phyloP scores from a whole-genome alignment of 1,140 invertebrate genomes.

The Triops cancriformis region DNA sequence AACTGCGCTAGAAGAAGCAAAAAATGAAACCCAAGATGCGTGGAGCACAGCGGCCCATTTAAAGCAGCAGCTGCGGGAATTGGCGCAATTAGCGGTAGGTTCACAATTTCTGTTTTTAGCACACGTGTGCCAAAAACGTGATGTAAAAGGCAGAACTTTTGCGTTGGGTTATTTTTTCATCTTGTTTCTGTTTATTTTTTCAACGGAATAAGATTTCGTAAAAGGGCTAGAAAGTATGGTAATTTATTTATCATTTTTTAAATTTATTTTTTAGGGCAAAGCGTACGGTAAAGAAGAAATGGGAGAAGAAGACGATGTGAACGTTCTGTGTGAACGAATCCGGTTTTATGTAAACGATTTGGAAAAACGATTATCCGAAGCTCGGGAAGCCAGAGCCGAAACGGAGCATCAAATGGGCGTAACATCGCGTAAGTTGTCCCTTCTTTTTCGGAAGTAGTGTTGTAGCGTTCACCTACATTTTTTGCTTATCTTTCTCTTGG shows the following conservation, averaged over 20 bases:
- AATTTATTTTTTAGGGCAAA: slow-evolving; percentile 33
- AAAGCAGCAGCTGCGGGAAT: slow-evolving; percentile 31
- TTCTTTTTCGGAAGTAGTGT: not conserved
- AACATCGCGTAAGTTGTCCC: not conserved
- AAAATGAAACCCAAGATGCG: slow-evolving; percentile 30
- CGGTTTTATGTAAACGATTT: not conserved
- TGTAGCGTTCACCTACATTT: not conserved
- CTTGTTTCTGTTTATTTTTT: too few relatives aligned
- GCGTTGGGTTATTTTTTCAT: too few relatives aligned
- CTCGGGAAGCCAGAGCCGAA: not conserved
- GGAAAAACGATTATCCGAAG: not conserved
- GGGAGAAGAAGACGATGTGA: not conserved
- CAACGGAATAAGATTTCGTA: too few relatives aligned
- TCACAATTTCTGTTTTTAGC: slow-evolving; percentile 14
- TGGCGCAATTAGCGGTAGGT: not conserved
- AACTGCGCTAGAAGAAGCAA: slow-evolving; percentile 32
- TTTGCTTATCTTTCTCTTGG: not conserved
- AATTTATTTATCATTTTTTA: too few relatives aligned
- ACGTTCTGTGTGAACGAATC: not conserved
- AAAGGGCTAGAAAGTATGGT: too few relatives aligned
- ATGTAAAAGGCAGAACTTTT: too few relatives aligned
- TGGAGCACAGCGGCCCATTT: slow-evolving; percentile 39
- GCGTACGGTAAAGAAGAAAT: slow-evolving; percentile 25
- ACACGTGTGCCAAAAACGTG: not conserved
- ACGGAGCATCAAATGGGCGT: not conserved